Percentiles rank a stretch among this genome's conserved stretches.
These are phyloP conservation scores for Heliconius hortense DNA, from an alignment of 2,888 invertebrate genomes.

Conservation along the genomic window DNA sequence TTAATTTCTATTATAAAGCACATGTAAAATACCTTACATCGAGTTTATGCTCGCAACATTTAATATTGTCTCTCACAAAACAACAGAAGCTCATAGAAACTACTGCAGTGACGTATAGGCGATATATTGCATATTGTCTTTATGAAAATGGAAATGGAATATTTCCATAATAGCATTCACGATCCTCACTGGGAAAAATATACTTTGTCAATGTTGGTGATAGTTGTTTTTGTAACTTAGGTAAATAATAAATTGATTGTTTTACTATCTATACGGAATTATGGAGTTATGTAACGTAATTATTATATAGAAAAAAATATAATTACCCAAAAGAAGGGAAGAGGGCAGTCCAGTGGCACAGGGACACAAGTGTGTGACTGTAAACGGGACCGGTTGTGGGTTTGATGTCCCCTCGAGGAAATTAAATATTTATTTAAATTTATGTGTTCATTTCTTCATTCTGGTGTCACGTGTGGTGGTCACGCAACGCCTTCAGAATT, in stretches of 20 bases:
- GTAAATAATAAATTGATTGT: too few species aligned
- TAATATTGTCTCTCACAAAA: slow-evolving; percentile 3
- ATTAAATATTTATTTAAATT: too few species aligned
- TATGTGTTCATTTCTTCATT: too few species aligned
- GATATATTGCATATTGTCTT: slow-evolving; percentile 21
- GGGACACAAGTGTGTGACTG: too few species aligned
- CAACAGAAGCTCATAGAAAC: slow-evolving; percentile 13
- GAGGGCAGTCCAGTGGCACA: too few species aligned
- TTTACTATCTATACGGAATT: too few species aligned
- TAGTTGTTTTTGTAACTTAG: background rate
- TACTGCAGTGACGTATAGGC: slow-evolving; percentile 10
- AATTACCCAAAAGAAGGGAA: too few species aligned
- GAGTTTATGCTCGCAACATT: background rate
- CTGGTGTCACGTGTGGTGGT: too few species aligned
- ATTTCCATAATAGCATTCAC: slow-evolving; percentile 16
- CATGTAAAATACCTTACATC: background rate
- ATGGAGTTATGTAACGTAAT: too few species aligned
- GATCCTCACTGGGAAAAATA: slow-evolving; percentile 2
- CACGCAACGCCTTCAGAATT: too few species aligned
- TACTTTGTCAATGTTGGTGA: background rate
- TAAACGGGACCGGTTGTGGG: too few species aligned
- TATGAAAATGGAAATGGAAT: slow-evolving; percentile 19
- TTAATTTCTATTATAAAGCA: background rate
- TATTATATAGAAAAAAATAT: background rate
- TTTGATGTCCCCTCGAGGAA: too few species aligned